phyloP scores from a whole-genome alignment of 1,140 invertebrate species.

The Drosophila teissieri region DNA sequence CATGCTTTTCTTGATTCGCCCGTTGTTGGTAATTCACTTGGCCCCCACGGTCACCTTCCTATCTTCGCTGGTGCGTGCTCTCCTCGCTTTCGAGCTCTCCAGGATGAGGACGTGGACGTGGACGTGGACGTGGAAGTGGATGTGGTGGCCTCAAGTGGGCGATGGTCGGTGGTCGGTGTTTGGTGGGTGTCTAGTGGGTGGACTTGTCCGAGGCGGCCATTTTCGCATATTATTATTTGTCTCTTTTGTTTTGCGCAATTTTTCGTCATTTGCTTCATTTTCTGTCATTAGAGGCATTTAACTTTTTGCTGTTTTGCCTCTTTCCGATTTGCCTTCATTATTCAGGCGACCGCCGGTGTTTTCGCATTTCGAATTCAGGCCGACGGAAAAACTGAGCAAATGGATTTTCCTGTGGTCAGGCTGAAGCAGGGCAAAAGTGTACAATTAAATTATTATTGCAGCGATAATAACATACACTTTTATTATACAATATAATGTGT shows the following conservation, averaged over 20 bases:
- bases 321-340: slow-evolving; percentile 76
- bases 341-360: slow-evolving; percentile 47
- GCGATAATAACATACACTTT: background rate
- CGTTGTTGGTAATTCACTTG: slow-evolving; percentile 70
- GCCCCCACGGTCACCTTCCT: slow-evolving; percentile 20
- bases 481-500: background rate
- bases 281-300: slow-evolving; percentile 80
- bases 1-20: slow-evolving; percentile 78
- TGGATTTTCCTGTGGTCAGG: slow-evolving; percentile 3
- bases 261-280: slow-evolving; percentile 80
- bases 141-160: slow-evolving; percentile 8
- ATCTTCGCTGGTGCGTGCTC: slow-evolving; percentile 34
- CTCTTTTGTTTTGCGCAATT: slow-evolving; percentile 78
- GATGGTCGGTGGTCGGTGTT: slow-evolving; percentile 4
- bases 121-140: too few relatives aligned
- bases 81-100: background rate
- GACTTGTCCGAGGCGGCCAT: slow-evolving; percentile 47
- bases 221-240: slow-evolving; percentile 78
- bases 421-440: background rate
- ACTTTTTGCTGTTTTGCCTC: slow-evolving; percentile 76
- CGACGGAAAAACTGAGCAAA: slow-evolving; percentile 8
- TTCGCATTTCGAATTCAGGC: slow-evolving; percentile 55
- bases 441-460: slow-evolving; percentile 16
- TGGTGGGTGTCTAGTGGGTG: background rate
- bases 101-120: background rate